Evolutionary conservation across 2,888 invertebrate genomes (phyloP), one percentile per base, ranked within the genome.

Genomic region (Synergus itoensis): DNA sequence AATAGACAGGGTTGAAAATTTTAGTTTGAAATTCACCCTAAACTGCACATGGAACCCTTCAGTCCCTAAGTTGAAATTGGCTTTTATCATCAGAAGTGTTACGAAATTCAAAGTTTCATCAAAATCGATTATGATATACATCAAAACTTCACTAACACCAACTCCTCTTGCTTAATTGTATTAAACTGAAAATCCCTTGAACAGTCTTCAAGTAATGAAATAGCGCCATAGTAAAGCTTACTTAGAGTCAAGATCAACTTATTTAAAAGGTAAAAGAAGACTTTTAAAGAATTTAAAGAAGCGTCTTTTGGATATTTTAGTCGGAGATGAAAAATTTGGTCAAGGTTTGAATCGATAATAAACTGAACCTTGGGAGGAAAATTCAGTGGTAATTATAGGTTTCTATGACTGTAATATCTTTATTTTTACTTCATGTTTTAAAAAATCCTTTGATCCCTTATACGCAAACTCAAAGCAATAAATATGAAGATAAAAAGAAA

Each of bases 341-440:
- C 67, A 67, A 67, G 67, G 67, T 67, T 45, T 67, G n/a, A 45
- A 67, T 67, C 43, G 21, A 67, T 67, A 43, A 67, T 43, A 45
- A 43, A 21, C 45, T 67, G 67, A 67, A 21, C 67, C 43, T 21
- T 21, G 8, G 45, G 45, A 18, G 8, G 21, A 45, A 67, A 21
- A 67, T 67, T 21, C 45, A 18, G 43, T 18, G 43, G 5, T 67
- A 21, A 45, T 67, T 67, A 43, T 43, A 43, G 18, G 21, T 28
- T 67, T 45, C 21, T 45, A 45, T 67, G 67, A 21, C 45, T 21
- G 7, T 45, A 21, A 45, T 45, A 67, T 67, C 45, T 67, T 45
- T 67, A 67, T 67, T 45, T 67, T 43, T 21, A 67, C 18, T 45
- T 45, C 21, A 18, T 14, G 43, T 67, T 67, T 45, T 67, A 21